Conservation (phyloP, 2,888 invertebrate species). For the Octonoba sinensis region DNA sequence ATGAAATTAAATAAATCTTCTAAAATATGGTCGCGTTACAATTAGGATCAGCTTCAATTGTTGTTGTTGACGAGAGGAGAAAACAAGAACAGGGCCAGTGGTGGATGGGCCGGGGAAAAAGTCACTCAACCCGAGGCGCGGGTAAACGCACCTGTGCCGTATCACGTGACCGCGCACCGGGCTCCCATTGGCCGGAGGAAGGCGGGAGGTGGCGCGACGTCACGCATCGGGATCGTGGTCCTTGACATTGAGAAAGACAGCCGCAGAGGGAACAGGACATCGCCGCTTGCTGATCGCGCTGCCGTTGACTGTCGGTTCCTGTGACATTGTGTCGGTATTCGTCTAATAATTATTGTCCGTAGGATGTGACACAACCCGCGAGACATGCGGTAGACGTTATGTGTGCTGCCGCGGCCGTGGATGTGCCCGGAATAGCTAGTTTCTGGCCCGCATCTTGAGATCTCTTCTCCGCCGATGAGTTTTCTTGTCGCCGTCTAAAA, state of each 20-base stretch:
- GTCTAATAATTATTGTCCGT: too few species aligned
- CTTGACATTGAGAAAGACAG: conserved; percentile 58
- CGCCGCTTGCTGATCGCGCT: background rate
- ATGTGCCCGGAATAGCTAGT: background rate
- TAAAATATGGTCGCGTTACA: too few species aligned
- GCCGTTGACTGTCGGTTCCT: background rate
- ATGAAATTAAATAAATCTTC: too few species aligned
- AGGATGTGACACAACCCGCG: too few species aligned
- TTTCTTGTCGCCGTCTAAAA: too few species aligned
- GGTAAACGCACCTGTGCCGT: conserved; percentile 57
- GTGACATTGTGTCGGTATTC: background rate
- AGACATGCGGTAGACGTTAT: too few species aligned
- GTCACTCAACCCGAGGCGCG: conserved; percentile 62
- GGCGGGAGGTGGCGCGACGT: conserved; percentile 23
- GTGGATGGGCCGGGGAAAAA: conserved; percentile 45
- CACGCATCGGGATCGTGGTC: conserved; percentile 31
- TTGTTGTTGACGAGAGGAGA: background rate
- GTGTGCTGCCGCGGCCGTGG: background rate
- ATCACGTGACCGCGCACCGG: conserved; percentile 29
- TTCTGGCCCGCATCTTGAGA: too few species aligned
- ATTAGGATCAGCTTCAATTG: too few species aligned
- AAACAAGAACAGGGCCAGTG: conserved; percentile 54
- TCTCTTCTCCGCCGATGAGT: too few species aligned
- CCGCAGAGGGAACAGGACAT: conserved; percentile 5
- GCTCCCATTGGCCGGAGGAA: conserved; percentile 32